phyloP scores from a whole-genome alignment of 1,140 invertebrate species.

The Hyles euphorbiae region DNA sequence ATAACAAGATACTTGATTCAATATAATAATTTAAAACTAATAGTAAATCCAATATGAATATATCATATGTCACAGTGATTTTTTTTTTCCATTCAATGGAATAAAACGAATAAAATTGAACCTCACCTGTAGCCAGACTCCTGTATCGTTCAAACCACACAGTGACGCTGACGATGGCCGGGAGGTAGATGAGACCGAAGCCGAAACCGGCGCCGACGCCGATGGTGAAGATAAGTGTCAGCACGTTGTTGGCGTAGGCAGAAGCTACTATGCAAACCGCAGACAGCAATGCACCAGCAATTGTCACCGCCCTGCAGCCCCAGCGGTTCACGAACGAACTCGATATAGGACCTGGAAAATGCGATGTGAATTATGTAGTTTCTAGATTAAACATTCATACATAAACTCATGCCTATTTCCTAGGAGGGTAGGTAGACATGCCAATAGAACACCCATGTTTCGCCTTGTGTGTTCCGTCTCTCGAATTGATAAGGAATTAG shows the following conservation, averaged over 20 bases:
- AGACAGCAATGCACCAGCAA: conserved; percentile 89
- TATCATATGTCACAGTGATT: too few species aligned
- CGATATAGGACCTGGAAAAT: conserved; percentile 89
- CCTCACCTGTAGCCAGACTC: conserved; percentile 86
- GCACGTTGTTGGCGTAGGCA: conserved; percentile 84
- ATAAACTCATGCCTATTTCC: too few species aligned
- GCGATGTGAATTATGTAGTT: not conserved
- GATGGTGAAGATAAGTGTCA: conserved; percentile 91
- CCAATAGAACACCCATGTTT: too few species aligned
- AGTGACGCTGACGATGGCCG: conserved; percentile 95
- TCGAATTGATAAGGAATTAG: too few species aligned
- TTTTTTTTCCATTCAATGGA: too few species aligned
- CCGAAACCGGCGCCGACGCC: conserved; percentile 93
- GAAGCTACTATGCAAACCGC: conserved; percentile 84
- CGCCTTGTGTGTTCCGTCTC: too few species aligned
- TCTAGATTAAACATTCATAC: too few species aligned
- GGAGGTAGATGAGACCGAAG: conserved; percentile 95
- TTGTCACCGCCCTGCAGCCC: conserved; percentile 92
- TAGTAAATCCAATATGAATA: too few species aligned
- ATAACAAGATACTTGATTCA: too few species aligned
- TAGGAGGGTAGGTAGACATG: too few species aligned
- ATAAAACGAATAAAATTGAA: conserved; percentile 33
- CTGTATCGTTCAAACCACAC: conserved; percentile 95
- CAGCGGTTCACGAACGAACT: conserved; percentile 95
- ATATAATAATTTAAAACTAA: too few species aligned